These are phyloP conservation scores for Notamacropus eugenii DNA, from an alignment of 2,797 vertebrate genomes.

Conservation along the genomic window DNA sequence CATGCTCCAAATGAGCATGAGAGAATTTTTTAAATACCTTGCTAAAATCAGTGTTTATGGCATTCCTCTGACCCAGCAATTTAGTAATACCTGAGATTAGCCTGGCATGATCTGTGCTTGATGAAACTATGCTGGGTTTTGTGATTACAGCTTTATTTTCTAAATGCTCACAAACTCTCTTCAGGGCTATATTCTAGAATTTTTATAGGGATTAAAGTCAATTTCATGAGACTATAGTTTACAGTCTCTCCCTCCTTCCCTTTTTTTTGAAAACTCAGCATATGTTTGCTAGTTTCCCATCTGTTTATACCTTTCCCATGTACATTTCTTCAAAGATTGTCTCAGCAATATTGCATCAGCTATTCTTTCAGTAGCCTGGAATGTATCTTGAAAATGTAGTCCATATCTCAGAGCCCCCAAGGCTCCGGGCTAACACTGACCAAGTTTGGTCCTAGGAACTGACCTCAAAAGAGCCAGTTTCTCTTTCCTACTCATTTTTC, in stretches of 20 bases:
- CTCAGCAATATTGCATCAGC: background rate
- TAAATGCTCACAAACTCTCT: background rate
- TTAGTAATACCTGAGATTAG: background rate
- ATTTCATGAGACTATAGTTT: background rate
- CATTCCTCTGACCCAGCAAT: background rate
- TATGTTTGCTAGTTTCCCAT: slow-evolving; percentile 1
- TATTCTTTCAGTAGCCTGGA: background rate
- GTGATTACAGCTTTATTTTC: background rate
- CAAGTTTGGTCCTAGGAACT: background rate
- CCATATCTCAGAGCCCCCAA: background rate
- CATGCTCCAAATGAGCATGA: background rate
- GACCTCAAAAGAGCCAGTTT: background rate
- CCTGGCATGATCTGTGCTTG: background rate
- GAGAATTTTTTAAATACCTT: background rate
- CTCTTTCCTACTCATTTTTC: background rate
- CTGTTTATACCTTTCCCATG: background rate
- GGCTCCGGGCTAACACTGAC: background rate
- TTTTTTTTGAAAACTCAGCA: background rate
- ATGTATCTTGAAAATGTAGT: background rate
- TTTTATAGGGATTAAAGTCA: background rate
- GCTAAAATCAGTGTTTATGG: background rate
- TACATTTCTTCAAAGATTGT: background rate
- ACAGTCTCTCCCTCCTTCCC: background rate
- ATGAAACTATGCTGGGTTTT: background rate
- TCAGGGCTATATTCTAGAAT: background rate